Base-by-base conservation (phyloP, 2,888 invertebrate genomes). In the Agonopterix heracliana region DNA sequence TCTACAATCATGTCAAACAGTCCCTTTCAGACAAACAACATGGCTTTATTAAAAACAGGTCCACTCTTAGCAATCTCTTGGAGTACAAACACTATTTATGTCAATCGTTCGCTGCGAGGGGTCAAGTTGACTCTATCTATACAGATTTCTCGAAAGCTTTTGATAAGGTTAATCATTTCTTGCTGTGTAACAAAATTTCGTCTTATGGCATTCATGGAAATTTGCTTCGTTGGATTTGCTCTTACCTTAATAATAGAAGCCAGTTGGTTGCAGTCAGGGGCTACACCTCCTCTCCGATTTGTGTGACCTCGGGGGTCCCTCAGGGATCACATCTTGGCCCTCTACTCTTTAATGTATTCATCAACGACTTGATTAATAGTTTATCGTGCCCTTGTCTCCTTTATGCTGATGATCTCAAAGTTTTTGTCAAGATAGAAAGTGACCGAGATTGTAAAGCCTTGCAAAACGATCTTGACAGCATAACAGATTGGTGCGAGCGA, bases 141-240 rank as follows among this genome's bases (percentile, higher is more conserved):
- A 57, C 54, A 7, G 53, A 55, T 11, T 54, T 57, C 14, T 50
- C 49, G 3, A 51, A 54, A 13, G 54, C 54, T 9, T 54, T 56
- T 34, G 53, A 56, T 43, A 54, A 49, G 34, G 55, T 55, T 5
- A 34, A 40, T n/a, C 55, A 57, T 13, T 12, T 8, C 3, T 26
- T 52, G 7, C 42, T 55, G n/a, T 11, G 46, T 8, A 3, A 42
- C n/a, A 55, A 57, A 26, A 35, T 57, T 1, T 34, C 34, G 1
- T 11, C 12, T 1, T 46, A 47, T 43, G 54, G 53, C 1, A 50
- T 57, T 14, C 11, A 38, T 9, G 54, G 53, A 9, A 34, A 35
- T 7, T 42, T 48, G 9, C 42, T 43, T 8, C 38, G 38, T 2
- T 51, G 51, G 51, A 2, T 48, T 2, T 26, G 7, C 2, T 51